phyloP scores from a whole-genome alignment of 2,888 invertebrate species.

The Diabrotica balteata region DNA sequence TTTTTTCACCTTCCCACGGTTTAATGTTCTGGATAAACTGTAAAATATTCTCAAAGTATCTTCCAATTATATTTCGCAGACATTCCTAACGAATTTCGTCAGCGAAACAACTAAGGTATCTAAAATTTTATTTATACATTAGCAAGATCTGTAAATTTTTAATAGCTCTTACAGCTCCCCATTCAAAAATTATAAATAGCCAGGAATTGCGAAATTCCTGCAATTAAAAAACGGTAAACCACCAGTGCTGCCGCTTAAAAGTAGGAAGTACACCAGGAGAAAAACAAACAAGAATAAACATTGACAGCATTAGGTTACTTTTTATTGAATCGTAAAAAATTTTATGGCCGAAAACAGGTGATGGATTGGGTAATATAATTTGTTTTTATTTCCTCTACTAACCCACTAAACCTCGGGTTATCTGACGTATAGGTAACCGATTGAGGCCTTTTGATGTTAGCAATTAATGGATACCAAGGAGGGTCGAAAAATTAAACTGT shows the following conservation, averaged over 20 bases:
- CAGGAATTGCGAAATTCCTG: neutral
- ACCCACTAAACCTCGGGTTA: constrained; percentile 12
- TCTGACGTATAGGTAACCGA: constrained; percentile 1
- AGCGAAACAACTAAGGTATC: no score
- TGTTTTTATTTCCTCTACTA: constrained; percentile 21
- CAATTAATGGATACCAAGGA: neutral
- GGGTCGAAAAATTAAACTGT: no score
- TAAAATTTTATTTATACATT: no score
- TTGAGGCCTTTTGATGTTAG: neutral
- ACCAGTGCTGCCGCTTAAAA: constrained; percentile 1
- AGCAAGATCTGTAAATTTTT: no score
- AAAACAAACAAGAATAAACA: constrained; percentile 35
- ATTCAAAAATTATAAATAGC: constrained; percentile 5
- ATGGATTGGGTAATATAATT: constrained; percentile 33
- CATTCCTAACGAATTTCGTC: no score
- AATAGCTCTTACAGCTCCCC: no score
- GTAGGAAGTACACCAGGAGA: constrained; percentile 14
- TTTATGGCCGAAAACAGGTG: constrained; percentile 38
- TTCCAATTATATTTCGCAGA: no score
- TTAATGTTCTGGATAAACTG: no score
- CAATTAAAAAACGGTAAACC: constrained; percentile 5
- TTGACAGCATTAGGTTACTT: constrained; percentile 35
- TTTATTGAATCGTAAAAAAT: constrained; percentile 38
- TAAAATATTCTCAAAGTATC: no score
- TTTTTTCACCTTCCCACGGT: no score